Conservation (phyloP, 2,113 vertebrate genomes). For the Sclerurus mexicanus region DNA sequence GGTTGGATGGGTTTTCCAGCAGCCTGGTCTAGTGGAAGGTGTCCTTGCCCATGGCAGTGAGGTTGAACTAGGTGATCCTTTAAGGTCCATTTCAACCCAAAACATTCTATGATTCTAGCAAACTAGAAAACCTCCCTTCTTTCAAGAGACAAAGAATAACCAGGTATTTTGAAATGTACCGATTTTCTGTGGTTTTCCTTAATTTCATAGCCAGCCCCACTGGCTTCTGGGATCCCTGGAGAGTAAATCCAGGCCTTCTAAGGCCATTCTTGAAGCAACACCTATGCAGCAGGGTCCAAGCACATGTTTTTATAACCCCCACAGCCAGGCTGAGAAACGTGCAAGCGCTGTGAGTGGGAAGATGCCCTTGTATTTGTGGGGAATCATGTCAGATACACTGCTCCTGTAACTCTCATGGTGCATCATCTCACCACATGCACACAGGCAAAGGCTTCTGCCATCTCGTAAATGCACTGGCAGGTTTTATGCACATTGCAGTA, state of each 20-base stretch:
- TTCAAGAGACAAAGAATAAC: not conserved
- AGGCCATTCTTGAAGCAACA: not conserved
- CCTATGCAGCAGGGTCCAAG: not conserved
- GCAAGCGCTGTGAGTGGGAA: not conserved
- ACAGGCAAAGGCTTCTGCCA: not conserved
- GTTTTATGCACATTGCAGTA: rapidly evolving
- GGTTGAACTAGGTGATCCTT: not conserved
- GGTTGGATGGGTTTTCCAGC: rapidly evolving
- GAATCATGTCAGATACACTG: not conserved
- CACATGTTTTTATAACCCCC: not conserved
- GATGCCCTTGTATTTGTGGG: not conserved
- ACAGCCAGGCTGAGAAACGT: not conserved
- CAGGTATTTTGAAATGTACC: not conserved
- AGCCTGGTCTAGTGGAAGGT: not conserved
- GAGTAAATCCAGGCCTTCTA: not conserved
- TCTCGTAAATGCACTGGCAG: not conserved
- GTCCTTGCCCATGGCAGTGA: not conserved
- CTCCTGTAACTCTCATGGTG: rapidly evolving
- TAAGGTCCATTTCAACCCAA: not conserved
- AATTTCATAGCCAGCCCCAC: not conserved
- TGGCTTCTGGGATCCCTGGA: not conserved
- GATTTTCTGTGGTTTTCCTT: not conserved
- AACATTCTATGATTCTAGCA: not conserved
- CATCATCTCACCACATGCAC: rapidly evolving
- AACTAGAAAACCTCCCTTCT: not conserved